A percentile compares a stretch with the other conserved stretches of the same genome.
Evolutionary conservation across 2,888 invertebrate genomes (phyloP).

Genomic region (Cancer borealis): DNA sequence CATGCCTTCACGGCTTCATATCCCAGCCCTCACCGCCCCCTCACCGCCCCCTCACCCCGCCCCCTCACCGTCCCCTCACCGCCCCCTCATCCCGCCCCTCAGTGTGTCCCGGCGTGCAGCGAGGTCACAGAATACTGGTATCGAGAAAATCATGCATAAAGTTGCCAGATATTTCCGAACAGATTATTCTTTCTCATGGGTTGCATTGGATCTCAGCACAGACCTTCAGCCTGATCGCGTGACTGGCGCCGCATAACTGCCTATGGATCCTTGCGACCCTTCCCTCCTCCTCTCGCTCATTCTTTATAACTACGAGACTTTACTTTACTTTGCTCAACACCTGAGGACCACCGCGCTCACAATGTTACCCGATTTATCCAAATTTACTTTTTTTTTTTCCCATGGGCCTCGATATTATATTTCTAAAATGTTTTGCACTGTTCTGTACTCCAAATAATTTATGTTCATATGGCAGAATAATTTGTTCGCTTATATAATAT

Average conservation of each 20-base stretch:
- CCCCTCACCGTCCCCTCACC: neutral
- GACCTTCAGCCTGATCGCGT: neutral
- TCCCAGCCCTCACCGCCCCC: neutral
- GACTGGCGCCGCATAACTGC: neutral
- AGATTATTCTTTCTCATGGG: neutral
- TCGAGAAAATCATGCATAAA: conserved; percentile 26
- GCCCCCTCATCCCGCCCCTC: neutral
- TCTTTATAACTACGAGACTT: neutral
- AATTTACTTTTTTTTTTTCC: neutral
- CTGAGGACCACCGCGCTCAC: neutral
- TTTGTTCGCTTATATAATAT: neutral
- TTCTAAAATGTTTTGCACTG: neutral
- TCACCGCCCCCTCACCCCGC: neutral
- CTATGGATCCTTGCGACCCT: neutral
- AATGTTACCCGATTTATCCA: neutral
- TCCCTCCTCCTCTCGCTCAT: neutral
- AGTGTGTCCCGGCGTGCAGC: neutral
- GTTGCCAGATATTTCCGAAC: neutral
- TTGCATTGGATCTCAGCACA: neutral
- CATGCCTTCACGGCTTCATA: neutral
- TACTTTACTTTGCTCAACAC: neutral
- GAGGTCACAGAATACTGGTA: conserved; percentile 5
- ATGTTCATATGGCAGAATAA: neutral
- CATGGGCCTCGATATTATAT: neutral
- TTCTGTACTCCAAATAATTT: neutral